A percentile compares a stretch with the other conserved stretches of the same genome.
phyloP scores from a whole-genome alignment of 2,797 vertebrate genomes.

The Pipistrellus pipistrellus region DNA sequence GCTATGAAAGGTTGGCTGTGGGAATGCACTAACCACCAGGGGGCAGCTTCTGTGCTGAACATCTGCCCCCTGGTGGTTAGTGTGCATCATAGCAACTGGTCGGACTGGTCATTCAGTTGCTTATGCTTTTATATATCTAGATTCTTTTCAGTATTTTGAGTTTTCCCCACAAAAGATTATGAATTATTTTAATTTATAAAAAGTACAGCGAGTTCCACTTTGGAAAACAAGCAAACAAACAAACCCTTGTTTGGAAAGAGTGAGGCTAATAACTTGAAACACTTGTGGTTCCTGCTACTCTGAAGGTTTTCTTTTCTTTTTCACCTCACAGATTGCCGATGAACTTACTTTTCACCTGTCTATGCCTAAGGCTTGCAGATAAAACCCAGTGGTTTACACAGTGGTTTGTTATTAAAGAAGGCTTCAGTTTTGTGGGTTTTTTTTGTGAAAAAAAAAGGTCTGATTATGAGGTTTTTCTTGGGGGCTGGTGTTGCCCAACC shows the following conservation, averaged over 20 bases:
- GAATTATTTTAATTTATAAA: neutral
- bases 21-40: no score
- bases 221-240: neutral
- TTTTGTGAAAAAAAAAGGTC: neutral
- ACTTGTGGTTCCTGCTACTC: neutral
- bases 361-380: neutral
- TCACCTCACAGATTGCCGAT: neutral
- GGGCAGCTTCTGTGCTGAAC: no score
- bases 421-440: neutral
- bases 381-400: neutral
- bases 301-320: neutral
- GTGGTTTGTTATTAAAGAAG: neutral
- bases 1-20: no score
- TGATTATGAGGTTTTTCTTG: no score
- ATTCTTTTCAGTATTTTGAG: neutral
- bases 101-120: fast-evolving
- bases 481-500: neutral
- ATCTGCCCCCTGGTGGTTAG: no score
- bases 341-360: neutral
- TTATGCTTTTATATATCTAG: no score
- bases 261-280: neutral
- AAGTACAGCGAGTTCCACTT: neutral
- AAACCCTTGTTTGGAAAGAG: neutral
- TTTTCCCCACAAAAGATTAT: neutral
- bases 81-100: no score